Evolutionary conservation across 1,140 invertebrate genomes (phyloP).

Genomic region (Drosophila watanabei): DNA sequence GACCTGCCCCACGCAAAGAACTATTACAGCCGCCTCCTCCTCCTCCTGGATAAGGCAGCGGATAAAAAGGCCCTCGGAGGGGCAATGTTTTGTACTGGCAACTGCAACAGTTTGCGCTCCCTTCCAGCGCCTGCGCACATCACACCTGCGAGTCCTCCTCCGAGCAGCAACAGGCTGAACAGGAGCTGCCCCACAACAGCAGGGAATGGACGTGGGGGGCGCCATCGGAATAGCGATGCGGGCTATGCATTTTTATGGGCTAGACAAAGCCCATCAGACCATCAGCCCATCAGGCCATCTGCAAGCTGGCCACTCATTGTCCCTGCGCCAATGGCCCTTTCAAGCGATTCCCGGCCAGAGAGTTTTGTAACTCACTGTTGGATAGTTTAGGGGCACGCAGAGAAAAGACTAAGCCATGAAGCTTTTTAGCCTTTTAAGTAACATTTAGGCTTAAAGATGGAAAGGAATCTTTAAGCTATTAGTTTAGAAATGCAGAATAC

Average conservation of each 20-base stretch:
- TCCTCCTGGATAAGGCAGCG: conserved; percentile 66
- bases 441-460: neutral
- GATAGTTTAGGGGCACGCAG: conserved; percentile 8
- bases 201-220: neutral
- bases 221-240: conserved; percentile 59
- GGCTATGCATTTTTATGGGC: conserved; percentile 69
- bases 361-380: conserved; percentile 2
- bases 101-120: conserved; percentile 72
- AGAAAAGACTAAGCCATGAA: neutral
- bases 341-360: conserved; percentile 1
- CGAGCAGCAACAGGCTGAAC: conserved; percentile 71
- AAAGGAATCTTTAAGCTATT: too few species aligned
- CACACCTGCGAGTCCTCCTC: neutral
- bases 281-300: conserved; percentile 30
- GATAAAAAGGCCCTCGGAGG: conserved; percentile 70
- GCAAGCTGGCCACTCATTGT: conserved; percentile 58
- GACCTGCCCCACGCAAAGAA: conserved; percentile 53
- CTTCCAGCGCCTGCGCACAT: conserved; percentile 70
- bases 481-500: neutral
- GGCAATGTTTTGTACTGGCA: conserved; percentile 66
- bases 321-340: conserved; percentile 32
- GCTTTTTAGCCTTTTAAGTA: too few species aligned
- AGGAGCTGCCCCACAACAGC: conserved; percentile 20
- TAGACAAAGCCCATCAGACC: conserved; percentile 49
- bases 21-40: conserved; percentile 2